A percentile compares a stretch with the other conserved stretches of the same genome.
Evolutionary conservation across 1,140 invertebrate species (phyloP).

Genomic region (Zophobas atratus): DNA sequence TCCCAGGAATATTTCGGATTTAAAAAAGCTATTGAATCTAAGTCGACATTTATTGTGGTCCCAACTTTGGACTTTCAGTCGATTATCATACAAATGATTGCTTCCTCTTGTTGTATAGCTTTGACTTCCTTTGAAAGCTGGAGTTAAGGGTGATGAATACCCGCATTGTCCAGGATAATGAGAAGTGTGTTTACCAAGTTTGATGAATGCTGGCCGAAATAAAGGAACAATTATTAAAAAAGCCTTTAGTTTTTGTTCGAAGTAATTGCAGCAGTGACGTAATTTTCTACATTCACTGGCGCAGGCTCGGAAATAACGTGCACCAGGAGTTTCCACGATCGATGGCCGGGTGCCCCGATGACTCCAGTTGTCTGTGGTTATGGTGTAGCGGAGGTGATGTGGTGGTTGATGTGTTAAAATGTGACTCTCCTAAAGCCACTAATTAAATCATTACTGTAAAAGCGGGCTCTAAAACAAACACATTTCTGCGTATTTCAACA

Average conservation of each 20-base stretch:
- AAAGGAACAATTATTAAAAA: slow-evolving; percentile 15
- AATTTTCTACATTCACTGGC: slow-evolving; percentile 52
- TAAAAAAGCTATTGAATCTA: too few relatives aligned
- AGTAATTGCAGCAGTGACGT: slow-evolving; percentile 56
- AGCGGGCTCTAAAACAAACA: background rate
- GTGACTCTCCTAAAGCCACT: background rate
- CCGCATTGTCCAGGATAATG: too few relatives aligned
- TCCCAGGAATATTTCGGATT: too few relatives aligned
- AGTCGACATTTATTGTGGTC: too few relatives aligned
- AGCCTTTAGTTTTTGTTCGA: slow-evolving; percentile 15
- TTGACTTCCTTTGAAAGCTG: too few relatives aligned
- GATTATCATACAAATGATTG: too few relatives aligned
- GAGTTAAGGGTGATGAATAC: too few relatives aligned
- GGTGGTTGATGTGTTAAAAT: slow-evolving; percentile 17
- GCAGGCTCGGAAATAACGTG: slow-evolving; percentile 51
- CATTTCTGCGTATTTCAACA: too few relatives aligned
- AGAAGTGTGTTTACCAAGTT: too few relatives aligned
- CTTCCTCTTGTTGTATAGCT: too few relatives aligned
- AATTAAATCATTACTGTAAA: slow-evolving; percentile 10
- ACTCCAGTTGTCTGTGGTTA: slow-evolving; percentile 57
- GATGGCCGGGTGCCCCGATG: slow-evolving; percentile 54
- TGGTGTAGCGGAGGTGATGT: slow-evolving; percentile 50
- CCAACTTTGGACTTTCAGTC: too few relatives aligned
- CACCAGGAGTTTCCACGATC: slow-evolving; percentile 55
- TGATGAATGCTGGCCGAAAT: background rate